Evolutionary conservation across 30 jellyfish, hydroid and myxozoan genomes (phyloP).

Genomic region (Mastigias papua): DNA sequence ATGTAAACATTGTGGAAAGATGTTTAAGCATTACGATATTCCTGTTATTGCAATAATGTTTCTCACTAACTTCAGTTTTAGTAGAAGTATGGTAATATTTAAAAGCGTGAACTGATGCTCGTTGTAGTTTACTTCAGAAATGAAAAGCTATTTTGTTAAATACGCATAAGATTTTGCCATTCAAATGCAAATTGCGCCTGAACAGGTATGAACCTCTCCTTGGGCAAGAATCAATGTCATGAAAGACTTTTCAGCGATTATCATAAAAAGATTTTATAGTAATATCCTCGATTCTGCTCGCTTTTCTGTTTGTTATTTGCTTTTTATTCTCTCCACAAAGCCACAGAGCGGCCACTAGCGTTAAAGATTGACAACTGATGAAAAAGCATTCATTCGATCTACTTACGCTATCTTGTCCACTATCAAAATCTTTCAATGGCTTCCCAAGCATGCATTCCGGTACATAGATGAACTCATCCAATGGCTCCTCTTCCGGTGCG

Average conservation of each 20-base stretch:
- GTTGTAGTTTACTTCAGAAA: not conserved
- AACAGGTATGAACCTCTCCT: not conserved
- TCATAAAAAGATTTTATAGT: slow-evolving; percentile 1
- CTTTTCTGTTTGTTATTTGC: slow-evolving; percentile 45
- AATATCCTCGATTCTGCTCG: slow-evolving; percentile 8
- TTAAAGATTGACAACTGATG: not conserved
- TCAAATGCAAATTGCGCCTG: not conserved
- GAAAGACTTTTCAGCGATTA: slow-evolving; percentile 7
- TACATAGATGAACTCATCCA: slow-evolving; percentile 77
- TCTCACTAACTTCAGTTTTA: not conserved
- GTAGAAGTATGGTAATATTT: not conserved
- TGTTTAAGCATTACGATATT: not conserved
- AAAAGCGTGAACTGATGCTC: not conserved
- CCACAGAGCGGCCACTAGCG: slow-evolving; percentile 31
- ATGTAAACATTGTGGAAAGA: not conserved
- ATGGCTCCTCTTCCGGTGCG: slow-evolving; percentile 74
- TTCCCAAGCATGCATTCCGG: slow-evolving; percentile 97
- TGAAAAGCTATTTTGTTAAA: not conserved
- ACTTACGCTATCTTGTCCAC: slow-evolving; percentile 96
- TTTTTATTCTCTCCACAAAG: not conserved
- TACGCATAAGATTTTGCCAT: not conserved
- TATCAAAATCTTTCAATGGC: slow-evolving; percentile 95
- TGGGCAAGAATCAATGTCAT: not conserved
- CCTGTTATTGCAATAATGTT: not conserved
- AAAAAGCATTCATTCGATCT: not conserved